Evolutionary conservation across 2,797 vertebrate genomes (phyloP), one percentile per base, ranked within the genome.

Genomic region (Rhyacichthys aspro): DNA sequence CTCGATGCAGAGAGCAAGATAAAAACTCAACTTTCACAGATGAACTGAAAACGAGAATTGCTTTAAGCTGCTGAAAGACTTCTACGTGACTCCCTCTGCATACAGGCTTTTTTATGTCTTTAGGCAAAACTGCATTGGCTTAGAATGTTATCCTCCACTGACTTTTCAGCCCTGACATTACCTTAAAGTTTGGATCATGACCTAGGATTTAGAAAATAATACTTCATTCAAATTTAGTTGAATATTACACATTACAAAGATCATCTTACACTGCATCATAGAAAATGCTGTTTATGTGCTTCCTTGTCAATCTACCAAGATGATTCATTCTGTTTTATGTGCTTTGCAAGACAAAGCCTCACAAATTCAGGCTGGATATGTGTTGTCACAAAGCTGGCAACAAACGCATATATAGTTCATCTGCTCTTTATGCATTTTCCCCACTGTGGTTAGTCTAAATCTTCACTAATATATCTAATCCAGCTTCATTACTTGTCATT

Each of bases 1-100:
- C 33, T 67, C 37, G 3, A 43, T 10, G 37, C 23, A 33, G 37
- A 59, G 14, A 11, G 33, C 36, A 16, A 41, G 6, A 61, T 54
- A 52, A 12, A 44, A 39, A 44, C 14, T 19, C 10, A 18, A 23
- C 15, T 10, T 56, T 64, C 18, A 1, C 23, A 58, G 41, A 57
- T 39, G 37, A 65, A 49, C 17, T 17, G 3, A 9, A n/a, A 47
- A 62, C 38, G 44, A 59, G 46, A 28, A 28, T 28, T 59, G 43
- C 56, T 54, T 16, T 43, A 12, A 55, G 19, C 8, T 49, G 58
- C 43, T 15, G 37, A 38, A 47, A 32, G 23, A 47, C 19, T 12
- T 23, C 9, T n/a, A n/a, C 44, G 11, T 14, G 33, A 15, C 15
- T 11, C 8, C 3, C 16, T 18, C 17, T 52, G 11, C 7, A 8